These are phyloP conservation scores for Podarcis lilfordi DNA, from an alignment of 2,797 vertebrate species.

Conservation along the genomic window DNA sequence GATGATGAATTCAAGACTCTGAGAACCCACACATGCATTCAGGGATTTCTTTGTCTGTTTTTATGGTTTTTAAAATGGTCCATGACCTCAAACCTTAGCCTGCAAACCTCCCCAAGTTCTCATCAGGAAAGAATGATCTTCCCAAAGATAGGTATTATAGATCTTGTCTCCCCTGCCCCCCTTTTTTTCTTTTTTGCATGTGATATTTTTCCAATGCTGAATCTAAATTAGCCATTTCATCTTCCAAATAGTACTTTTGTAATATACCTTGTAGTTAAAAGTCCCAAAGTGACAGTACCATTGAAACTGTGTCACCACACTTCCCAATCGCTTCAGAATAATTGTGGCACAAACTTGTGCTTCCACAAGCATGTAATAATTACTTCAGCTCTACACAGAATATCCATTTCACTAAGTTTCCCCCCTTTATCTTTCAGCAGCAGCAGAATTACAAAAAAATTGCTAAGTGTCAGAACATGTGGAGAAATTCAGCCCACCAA, in stretches of 20 bases:
- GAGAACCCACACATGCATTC: too few relatives aligned
- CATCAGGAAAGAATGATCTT: too few relatives aligned
- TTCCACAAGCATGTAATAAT: not conserved
- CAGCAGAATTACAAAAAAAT: not conserved
- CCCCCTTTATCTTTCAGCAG: not conserved
- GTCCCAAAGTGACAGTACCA: not conserved
- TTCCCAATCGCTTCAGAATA: not conserved
- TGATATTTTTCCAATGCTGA: not conserved
- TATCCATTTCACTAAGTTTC: not conserved
- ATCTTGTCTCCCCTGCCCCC: too few relatives aligned
- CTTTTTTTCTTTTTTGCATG: not conserved
- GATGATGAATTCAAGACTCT: too few relatives aligned
- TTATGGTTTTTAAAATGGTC: too few relatives aligned
- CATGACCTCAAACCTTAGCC: too few relatives aligned
- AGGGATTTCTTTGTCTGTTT: too few relatives aligned
- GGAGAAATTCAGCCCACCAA: not conserved
- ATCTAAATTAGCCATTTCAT: too few relatives aligned
- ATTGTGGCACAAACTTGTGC: not conserved
- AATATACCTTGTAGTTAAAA: not conserved
- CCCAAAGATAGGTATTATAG: too few relatives aligned
- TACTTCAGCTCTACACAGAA: not conserved
- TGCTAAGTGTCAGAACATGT: fast-evolving
- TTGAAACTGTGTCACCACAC: not conserved
- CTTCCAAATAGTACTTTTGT: too few relatives aligned
- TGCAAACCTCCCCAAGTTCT: too few relatives aligned